Conservation (phyloP, 2,888 invertebrate genomes). For the Latrodectus hesperus region DNA sequence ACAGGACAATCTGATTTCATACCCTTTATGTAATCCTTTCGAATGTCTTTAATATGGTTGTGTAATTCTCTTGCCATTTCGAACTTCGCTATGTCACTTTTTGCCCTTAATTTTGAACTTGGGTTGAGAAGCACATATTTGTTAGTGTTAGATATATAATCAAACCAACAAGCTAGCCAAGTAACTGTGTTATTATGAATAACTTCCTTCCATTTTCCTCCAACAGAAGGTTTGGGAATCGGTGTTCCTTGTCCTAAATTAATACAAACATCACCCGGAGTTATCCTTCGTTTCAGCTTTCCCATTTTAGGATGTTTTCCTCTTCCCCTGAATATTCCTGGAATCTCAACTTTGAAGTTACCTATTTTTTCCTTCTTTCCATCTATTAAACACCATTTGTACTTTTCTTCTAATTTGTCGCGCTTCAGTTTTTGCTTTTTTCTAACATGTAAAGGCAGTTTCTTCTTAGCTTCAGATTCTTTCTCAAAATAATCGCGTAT, state of each 20-base stretch:
- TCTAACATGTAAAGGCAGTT: background rate
- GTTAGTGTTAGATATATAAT: background rate
- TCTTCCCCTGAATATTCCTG: constrained; percentile 46
- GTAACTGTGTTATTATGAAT: constrained; percentile 23
- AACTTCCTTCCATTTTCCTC: constrained; percentile 41
- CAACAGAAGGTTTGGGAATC: constrained; percentile 23
- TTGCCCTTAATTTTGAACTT: background rate
- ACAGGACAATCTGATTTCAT: constrained; percentile 8
- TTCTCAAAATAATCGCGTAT: background rate
- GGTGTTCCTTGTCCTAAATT: constrained; percentile 21
- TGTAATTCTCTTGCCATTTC: constrained; percentile 20
- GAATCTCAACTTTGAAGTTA: constrained; percentile 52
- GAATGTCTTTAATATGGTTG: constrained; percentile 4
- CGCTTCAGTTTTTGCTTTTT: background rate
- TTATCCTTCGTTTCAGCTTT: constrained; percentile 26
- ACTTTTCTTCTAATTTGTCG: constrained; percentile 2
- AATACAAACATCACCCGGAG: constrained; percentile 40
- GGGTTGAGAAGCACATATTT: constrained; percentile 26
- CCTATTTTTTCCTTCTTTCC: constrained; percentile 45
- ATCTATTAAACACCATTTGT: constrained; percentile 38
- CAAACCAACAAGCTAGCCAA: constrained; percentile 48
- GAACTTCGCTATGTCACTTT: constrained; percentile 23
- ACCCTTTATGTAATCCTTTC: constrained; percentile 6
- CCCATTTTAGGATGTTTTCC: constrained; percentile 57
- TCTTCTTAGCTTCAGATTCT: background rate